A percentile compares a stretch with the other conserved stretches of the same genome.
Evolutionary conservation across 2,888 invertebrate species (phyloP).

Genomic region (Ceriagrion tenellum): DNA sequence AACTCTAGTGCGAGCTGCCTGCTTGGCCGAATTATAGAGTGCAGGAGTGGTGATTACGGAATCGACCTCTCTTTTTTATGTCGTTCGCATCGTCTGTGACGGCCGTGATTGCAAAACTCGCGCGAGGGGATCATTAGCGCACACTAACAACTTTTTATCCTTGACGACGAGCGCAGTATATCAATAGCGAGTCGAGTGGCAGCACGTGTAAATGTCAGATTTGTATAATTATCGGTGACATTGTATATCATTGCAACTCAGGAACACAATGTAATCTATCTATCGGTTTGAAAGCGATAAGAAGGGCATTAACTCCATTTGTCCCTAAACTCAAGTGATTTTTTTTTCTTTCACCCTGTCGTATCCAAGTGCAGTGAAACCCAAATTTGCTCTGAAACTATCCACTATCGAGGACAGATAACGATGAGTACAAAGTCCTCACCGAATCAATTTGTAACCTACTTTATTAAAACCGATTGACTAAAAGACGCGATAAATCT

Average conservation of each 20-base stretch:
- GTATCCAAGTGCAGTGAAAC: conserved; percentile 5
- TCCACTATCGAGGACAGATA: no score
- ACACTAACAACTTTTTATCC: not conserved
- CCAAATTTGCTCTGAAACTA: no score
- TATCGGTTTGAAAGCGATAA: not conserved
- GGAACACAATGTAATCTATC: conserved; percentile 11
- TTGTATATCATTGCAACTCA: conserved; percentile 14
- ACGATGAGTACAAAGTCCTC: no score
- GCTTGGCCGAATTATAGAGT: not conserved
- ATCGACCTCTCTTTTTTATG: not conserved
- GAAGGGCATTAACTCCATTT: not conserved
- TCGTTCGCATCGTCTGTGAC: not conserved
- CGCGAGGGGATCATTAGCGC: not conserved
- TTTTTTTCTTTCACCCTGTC: not conserved
- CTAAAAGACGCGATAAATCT: no score
- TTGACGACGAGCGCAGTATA: not conserved
- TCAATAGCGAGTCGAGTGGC: conserved; percentile 28
- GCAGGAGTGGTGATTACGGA: not conserved
- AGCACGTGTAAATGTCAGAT: conserved; percentile 47
- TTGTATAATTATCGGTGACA: conserved; percentile 42
- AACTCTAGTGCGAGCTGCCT: not conserved
- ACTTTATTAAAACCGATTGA: no score
- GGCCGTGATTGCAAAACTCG: not conserved
- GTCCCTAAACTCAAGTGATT: not conserved
- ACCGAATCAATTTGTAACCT: no score